Conservation (phyloP, 53 echinoderm and acorn worm genomes). For the Hippasteria phrygiana region DNA sequence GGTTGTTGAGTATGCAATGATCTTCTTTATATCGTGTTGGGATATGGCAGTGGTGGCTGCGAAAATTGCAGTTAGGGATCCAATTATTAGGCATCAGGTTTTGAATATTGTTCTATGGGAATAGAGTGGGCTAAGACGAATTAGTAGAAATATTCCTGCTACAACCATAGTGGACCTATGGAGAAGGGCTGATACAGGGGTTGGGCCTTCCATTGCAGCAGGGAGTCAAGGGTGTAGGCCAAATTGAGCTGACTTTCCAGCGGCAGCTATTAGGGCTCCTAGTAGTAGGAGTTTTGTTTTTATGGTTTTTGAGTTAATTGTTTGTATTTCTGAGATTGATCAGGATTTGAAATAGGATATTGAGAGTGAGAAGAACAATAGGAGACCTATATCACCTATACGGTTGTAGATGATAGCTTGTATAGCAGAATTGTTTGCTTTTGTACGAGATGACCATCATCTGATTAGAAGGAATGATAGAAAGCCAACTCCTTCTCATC, state of each 20-base stretch:
- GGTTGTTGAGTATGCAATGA: constrained; percentile 83
- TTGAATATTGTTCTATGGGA: too few relatives aligned
- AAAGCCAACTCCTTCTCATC: too few relatives aligned
- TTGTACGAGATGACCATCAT: constrained; percentile 64
- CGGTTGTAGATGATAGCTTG: constrained; percentile 79
- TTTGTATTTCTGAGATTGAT: constrained; percentile 39
- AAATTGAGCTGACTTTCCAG: constrained; percentile 85
- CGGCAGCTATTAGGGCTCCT: constrained; percentile 65
- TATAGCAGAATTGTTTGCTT: constrained; percentile 66
- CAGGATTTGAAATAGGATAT: constrained; percentile 15
- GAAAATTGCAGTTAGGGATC: constrained; percentile 71
- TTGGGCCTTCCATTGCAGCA: constrained; percentile 85
- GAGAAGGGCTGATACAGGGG: constrained; percentile 77
- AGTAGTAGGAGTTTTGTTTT: constrained; percentile 22
- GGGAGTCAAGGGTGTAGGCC: constrained; percentile 77
- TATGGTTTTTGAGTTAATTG: too few relatives aligned
- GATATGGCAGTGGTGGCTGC: constrained; percentile 67
- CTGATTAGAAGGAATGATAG: too few relatives aligned
- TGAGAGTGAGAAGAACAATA: constrained; percentile 29
- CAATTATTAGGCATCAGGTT: constrained; percentile 59
- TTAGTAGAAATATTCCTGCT: constrained; percentile 71
- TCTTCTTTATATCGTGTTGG: constrained; percentile 87
- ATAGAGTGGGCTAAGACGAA: too few relatives aligned
- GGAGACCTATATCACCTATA: constrained; percentile 77
- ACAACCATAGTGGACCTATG: constrained; percentile 84